Base-by-base conservation (phyloP, 2,113 vertebrate species). In the Calidris pugnax region DNA sequence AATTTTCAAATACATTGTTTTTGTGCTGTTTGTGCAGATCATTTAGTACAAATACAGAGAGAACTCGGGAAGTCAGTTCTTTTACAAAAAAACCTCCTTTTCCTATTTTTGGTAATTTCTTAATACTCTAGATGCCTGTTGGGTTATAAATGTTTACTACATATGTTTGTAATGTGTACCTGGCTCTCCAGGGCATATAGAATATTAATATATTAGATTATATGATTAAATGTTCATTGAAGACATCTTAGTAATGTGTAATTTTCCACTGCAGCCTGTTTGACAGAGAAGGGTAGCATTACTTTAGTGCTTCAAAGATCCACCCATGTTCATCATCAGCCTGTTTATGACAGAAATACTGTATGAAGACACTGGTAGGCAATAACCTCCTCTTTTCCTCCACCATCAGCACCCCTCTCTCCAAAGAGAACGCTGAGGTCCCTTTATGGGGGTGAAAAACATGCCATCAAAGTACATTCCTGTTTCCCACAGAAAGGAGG, bases 401-500 rank as follows among this genome's bases (percentile, higher is more conserved):
- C 41, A 20, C 23, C 81, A 43, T 8, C 59, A 69, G 71, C 9
- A 3, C 15, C 68, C 57, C 33, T 75, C 55, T 77, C 47, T 77
- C 64, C 69, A 43, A 20, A 83, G 60, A 55, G 37, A 80, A 59
- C 9, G 37, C 39, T 41, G 59, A 92, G 39, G 33, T 72, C 83
- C 62, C 20, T 55, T 64, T 6, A 22, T 8, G 57, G 39, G 41
- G 39, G 30, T 55, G 62, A 62, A 51, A 79, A 95, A 41, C 69
- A 45, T 10, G 72, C 73, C 89, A 69, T 9, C 62, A 78, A 78
- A 92, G 84, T 66, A 89, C 94, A 60, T 45, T 3, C 7, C 22
- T 22, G 7, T 30, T 47, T 85, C 87, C 96, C 87, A 63, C 79
- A 75, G 96, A 87, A 95, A 90, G 96, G 19, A 43, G 53, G 24